Conservation (phyloP, 2,113 vertebrate species). For the Abramis brama region DNA sequence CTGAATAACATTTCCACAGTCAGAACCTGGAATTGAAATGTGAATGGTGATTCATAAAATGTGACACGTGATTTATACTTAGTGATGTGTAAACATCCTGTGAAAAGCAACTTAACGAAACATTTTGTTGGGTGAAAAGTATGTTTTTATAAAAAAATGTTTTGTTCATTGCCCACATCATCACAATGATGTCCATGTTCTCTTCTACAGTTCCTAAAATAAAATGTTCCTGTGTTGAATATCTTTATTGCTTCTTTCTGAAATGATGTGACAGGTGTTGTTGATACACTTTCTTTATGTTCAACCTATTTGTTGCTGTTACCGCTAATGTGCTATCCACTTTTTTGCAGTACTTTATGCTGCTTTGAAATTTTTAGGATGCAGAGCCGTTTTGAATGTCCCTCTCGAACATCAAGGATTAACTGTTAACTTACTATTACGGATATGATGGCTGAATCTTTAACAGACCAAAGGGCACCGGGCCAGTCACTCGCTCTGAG, state of each 20-base stretch:
- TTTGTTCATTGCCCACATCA: slow-evolving; percentile 2
- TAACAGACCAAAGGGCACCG: slow-evolving; percentile 75
- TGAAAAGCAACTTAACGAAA: slow-evolving; percentile 4
- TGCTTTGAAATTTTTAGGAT: background rate
- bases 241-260: slow-evolving; percentile 10
- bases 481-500: slow-evolving; percentile 27
- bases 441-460: slow-evolving; percentile 42
- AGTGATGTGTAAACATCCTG: slow-evolving; percentile 24
- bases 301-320: background rate
- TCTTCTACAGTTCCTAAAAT: slow-evolving; percentile 44
- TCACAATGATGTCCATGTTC: slow-evolving; percentile 6
- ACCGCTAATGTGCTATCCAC: background rate
- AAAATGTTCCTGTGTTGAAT: slow-evolving; percentile 53
- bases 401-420: slow-evolving; percentile 60
- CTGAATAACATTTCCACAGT: slow-evolving; percentile 19
- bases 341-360: background rate
- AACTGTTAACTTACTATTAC: slow-evolving; percentile 76
- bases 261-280: background rate
- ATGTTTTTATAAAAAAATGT: background rate
- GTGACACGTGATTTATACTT: slow-evolving; percentile 6
- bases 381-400: background rate
- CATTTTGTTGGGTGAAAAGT: slow-evolving; percentile 24
- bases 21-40: slow-evolving; percentile 36
- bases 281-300: background rate
- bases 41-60: slow-evolving; percentile 35